These are phyloP conservation scores for Bradypodion ventrale DNA, from an alignment of 2,797 vertebrate species.

Conservation along the genomic window DNA sequence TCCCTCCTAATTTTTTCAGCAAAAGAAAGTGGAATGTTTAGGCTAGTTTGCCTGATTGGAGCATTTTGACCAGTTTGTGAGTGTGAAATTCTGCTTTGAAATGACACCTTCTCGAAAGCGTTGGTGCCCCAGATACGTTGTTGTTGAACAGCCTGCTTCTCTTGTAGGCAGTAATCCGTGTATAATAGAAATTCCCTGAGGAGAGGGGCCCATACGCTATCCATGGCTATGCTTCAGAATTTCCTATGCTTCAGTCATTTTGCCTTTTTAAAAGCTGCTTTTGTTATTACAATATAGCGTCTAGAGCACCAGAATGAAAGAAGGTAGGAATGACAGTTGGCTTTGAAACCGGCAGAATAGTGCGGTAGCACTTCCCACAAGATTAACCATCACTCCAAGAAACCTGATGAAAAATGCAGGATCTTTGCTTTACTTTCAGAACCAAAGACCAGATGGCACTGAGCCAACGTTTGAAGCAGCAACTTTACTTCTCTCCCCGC, in stretches of 20 bases:
- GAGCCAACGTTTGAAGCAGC: slow-evolving; percentile 26
- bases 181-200: not conserved
- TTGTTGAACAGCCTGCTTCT: too few relatives aligned
- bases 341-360: slow-evolving; percentile 62
- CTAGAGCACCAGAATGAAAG: not conserved
- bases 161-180: not conserved
- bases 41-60: not conserved
- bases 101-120: too few relatives aligned
- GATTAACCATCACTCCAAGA: slow-evolving; percentile 59
- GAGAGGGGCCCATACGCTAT: not conserved
- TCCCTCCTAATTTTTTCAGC: too few relatives aligned
- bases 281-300: not conserved
- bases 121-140: not conserved
- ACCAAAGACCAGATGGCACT: slow-evolving; percentile 21
- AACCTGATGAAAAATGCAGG: slow-evolving; percentile 57
- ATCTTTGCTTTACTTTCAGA: slow-evolving; percentile 56
- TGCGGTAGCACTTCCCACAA: slow-evolving; percentile 59
- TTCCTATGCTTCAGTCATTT: not conserved
- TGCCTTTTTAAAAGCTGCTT: not conserved
- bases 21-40: not conserved
- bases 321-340: slow-evolving; percentile 8
- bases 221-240: not conserved
- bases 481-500: not conserved
- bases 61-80: not conserved
- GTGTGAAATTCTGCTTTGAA: not conserved